A percentile compares a stretch with the other conserved stretches of the same genome.
Conservation (phyloP, 2,797 vertebrate genomes). For the Acanthornis magna region DNA sequence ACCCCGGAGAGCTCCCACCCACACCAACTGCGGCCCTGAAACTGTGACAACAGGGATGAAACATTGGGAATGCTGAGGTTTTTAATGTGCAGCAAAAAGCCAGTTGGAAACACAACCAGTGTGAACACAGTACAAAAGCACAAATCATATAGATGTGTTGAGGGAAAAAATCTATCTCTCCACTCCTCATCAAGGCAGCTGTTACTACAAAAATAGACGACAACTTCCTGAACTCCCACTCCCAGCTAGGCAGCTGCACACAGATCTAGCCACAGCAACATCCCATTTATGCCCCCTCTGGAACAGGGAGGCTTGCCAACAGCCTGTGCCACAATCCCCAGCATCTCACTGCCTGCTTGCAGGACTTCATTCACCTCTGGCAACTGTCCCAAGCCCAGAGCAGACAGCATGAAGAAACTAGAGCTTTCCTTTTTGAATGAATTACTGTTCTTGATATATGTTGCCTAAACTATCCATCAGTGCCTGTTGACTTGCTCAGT, state of each 20-base stretch:
- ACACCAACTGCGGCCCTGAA: background rate
- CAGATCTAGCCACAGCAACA: background rate
- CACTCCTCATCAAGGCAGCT: background rate
- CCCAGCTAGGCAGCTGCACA: background rate
- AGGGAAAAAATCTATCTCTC: background rate
- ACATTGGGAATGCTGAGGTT: accelerated
- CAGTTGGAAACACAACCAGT: background rate
- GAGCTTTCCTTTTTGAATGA: background rate
- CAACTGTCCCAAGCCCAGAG: background rate
- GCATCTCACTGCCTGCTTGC: background rate
- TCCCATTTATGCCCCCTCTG: background rate
- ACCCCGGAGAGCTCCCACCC: background rate
- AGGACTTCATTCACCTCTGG: background rate
- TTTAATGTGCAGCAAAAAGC: background rate
- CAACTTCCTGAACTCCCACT: background rate
- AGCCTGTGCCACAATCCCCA: background rate
- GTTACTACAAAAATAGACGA: background rate
- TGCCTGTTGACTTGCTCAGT: background rate
- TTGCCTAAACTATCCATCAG: background rate
- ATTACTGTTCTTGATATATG: background rate
- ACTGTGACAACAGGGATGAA: background rate
- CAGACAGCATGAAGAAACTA: background rate
- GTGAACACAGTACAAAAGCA: background rate
- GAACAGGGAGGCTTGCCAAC: background rate
- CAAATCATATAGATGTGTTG: accelerated